These are phyloP conservation scores for Scytalopus superciliaris DNA, from an alignment of 2,113 vertebrate genomes.

Conservation along the genomic window DNA sequence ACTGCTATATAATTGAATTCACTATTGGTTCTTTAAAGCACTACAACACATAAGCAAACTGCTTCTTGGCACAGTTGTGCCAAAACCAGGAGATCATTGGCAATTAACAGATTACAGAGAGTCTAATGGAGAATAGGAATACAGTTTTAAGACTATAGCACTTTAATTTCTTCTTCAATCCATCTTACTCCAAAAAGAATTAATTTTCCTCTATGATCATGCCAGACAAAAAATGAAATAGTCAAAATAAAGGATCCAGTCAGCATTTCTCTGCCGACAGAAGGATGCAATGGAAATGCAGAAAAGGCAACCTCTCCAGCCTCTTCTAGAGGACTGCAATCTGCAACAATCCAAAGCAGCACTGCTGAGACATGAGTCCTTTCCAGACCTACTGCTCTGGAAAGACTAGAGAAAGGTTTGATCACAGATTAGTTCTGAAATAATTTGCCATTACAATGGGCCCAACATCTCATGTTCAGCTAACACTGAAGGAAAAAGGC, in stretches of 20 bases:
- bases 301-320: not conserved
- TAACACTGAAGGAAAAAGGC: not conserved
- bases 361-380: not conserved
- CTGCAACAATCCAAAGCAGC: not conserved
- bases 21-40: not conserved
- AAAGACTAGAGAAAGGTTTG: not conserved
- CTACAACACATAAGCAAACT: not conserved
- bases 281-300: not conserved
- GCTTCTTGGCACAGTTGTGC: not conserved
- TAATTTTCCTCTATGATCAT: not conserved
- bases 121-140: not conserved
- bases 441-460: not conserved
- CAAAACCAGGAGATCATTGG: not conserved
- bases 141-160: not conserved
- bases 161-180: not conserved
- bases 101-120: not conserved
- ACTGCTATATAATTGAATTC: not conserved
- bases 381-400: not conserved
- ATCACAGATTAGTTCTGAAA: not conserved
- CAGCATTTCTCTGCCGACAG: not conserved
- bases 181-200: not conserved
- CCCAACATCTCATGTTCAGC: not conserved
- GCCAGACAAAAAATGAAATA: not conserved
- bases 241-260: not conserved
- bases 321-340: not conserved